Evolutionary conservation across 1,140 invertebrate species (phyloP).

Genomic region (Leucophenga varia): DNA sequence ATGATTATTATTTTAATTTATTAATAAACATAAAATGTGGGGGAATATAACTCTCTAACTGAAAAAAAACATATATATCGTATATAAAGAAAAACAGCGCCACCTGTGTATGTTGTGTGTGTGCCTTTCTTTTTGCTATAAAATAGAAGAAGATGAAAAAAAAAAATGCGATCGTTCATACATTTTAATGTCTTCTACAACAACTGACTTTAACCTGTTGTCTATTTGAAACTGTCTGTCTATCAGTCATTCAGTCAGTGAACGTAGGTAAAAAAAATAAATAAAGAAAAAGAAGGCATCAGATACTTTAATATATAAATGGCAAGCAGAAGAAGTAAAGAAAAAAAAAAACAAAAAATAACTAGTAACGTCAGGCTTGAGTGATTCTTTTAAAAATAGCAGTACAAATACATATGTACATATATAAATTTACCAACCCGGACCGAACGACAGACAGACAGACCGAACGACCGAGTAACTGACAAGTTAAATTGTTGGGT

Average conservation of each 20-base stretch:
- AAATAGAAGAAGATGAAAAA: too few relatives aligned
- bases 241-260: slow-evolving; percentile 30
- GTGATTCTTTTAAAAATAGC: slow-evolving; percentile 40
- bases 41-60: slow-evolving; percentile 1
- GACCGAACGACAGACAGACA: too few relatives aligned
- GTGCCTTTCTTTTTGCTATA: slow-evolving; percentile 29
- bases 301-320: too few relatives aligned
- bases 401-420: slow-evolving; percentile 2
- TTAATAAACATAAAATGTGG: slow-evolving; percentile 44
- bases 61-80: slow-evolving; percentile 4
- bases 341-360: slow-evolving; percentile 15
- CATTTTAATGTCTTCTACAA: slow-evolving; percentile 12
- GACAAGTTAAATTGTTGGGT: too few relatives aligned
- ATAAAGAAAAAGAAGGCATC: slow-evolving; percentile 9
- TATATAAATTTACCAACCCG: slow-evolving; percentile 25
- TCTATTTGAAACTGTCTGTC: slow-evolving; percentile 39
- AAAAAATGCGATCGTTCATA: too few relatives aligned
- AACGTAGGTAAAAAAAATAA: slow-evolving; percentile 31
- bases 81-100: slow-evolving; percentile 20
- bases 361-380: slow-evolving; percentile 44
- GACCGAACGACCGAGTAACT: too few relatives aligned
- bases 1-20: slow-evolving; percentile 51
- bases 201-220: too few relatives aligned
- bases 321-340: slow-evolving; percentile 11
- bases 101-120: too few relatives aligned